phyloP scores from a whole-genome alignment of 2,888 invertebrate species.

The Nephrotoma appendiculata region DNA sequence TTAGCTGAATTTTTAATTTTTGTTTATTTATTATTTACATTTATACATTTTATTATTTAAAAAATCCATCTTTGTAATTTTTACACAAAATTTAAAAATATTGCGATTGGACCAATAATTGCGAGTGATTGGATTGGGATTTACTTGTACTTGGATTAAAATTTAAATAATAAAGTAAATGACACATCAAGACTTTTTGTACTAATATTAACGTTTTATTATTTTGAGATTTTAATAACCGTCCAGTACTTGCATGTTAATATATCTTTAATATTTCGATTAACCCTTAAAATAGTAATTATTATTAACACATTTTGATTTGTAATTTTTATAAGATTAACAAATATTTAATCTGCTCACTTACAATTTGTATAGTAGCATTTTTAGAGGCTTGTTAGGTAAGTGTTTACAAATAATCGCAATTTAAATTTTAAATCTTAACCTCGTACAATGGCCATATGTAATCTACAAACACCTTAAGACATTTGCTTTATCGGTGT shows the following conservation, averaged over 20 bases:
- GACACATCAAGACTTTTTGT: not conserved
- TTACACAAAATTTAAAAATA: not conserved
- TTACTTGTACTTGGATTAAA: not conserved
- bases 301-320: no score
- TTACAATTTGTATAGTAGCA: no score
- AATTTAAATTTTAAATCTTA: no score
- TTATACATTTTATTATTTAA: not conserved
- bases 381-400: no score
- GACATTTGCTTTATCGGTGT: no score
- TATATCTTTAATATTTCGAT: not conserved
- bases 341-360: no score
- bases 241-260: not conserved
- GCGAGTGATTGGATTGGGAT: not conserved
- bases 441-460: no score
- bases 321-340: no score
- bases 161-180: not conserved
- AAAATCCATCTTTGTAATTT: not conserved
- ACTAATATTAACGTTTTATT: not conserved
- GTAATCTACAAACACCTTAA: no score
- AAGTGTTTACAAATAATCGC: no score
- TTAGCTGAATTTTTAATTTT: slow-evolving; percentile 32
- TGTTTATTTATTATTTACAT: not conserved
- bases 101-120: not conserved
- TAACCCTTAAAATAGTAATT: no score
- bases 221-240: not conserved